These are phyloP conservation scores for Brachypalpus laphriformis DNA, from an alignment of 2,888 invertebrate genomes.

Conservation along the genomic window DNA sequence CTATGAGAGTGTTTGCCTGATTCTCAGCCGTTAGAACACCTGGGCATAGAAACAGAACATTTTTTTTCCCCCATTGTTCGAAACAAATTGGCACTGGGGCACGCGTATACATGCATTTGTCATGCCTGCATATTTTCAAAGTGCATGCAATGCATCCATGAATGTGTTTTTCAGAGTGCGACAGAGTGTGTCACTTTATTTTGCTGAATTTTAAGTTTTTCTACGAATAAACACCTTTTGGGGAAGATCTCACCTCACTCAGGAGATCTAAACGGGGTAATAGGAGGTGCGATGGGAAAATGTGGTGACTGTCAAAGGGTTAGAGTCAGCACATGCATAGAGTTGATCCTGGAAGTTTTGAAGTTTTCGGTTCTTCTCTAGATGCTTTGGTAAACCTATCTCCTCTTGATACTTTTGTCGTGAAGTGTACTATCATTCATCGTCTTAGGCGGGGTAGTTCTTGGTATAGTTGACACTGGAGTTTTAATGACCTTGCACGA, in stretches of 20 bases:
- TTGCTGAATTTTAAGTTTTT: constrained; percentile 29
- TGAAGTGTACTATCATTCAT: too few species aligned
- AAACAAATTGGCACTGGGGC: constrained; percentile 46
- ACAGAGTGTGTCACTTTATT: constrained; percentile 17
- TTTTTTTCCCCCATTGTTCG: constrained; percentile 34
- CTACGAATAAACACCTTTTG: background rate
- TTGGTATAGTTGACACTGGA: too few species aligned
- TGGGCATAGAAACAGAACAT: constrained; percentile 35
- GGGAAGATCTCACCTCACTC: background rate
- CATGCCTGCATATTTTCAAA: constrained; percentile 58
- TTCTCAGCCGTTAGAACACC: constrained; percentile 45
- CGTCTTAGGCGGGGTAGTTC: too few species aligned
- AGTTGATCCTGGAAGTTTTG: too few species aligned
- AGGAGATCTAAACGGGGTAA: constrained; percentile 14
- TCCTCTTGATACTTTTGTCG: too few species aligned
- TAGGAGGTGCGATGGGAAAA: constrained; percentile 7
- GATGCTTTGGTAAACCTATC: too few species aligned
- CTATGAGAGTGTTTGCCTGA: background rate
- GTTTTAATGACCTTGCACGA: too few species aligned
- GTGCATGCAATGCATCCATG: constrained; percentile 15
- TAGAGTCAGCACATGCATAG: too few species aligned
- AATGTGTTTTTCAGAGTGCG: background rate
- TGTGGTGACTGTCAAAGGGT: background rate
- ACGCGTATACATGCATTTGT: constrained; percentile 58
- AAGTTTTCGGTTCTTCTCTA: too few species aligned